Conservation (phyloP, 1,140 invertebrate genomes). For the Lepeophtheirus salmonis region DNA sequence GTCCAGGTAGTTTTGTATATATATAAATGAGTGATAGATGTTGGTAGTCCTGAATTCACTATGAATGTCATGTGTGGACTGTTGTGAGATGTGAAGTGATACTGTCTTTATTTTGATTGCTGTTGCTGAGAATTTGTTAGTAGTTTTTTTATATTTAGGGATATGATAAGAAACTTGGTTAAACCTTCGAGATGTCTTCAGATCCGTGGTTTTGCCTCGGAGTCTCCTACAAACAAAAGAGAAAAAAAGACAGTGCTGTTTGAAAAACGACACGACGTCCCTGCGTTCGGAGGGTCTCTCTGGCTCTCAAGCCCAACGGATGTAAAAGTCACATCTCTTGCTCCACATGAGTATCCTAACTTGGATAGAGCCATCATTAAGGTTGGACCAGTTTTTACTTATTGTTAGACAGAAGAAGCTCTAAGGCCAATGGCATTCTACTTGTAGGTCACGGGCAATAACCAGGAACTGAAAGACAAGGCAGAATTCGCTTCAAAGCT, state of each 20-base stretch:
- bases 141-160: too few species aligned
- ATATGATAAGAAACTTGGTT: too few species aligned
- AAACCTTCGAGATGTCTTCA: too few species aligned
- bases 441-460: background rate
- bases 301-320: background rate
- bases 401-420: background rate
- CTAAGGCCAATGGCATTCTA: background rate
- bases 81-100: too few species aligned
- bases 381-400: background rate
- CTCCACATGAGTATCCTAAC: background rate
- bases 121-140: too few species aligned
- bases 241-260: background rate
- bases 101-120: too few species aligned
- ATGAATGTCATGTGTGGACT: too few species aligned
- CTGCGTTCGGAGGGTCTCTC: constrained; percentile 5
- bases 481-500: background rate
- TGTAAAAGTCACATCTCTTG: background rate
- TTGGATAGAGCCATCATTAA: constrained; percentile 5
- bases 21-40: too few species aligned
- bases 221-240: too few species aligned
- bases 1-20: too few species aligned
- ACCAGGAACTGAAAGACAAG: background rate
- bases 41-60: too few species aligned
- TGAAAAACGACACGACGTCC: background rate
- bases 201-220: too few species aligned